These are phyloP conservation scores for Hirundichthys speculiger DNA, from an alignment of 2,113 vertebrate species.

Conservation along the genomic window DNA sequence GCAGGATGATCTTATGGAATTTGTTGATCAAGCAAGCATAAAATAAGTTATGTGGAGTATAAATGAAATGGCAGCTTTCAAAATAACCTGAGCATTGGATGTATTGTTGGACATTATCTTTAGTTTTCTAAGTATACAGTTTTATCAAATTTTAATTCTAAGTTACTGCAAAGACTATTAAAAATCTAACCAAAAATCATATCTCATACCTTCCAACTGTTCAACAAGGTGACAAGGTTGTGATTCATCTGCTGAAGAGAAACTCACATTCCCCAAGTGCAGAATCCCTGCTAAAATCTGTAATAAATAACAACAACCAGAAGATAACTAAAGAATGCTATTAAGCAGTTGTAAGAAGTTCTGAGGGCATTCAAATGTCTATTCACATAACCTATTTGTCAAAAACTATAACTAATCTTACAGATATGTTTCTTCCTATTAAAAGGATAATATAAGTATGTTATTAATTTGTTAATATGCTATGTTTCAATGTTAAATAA, in stretches of 20 bases:
- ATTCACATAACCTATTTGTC: not conserved
- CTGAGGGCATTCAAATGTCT: too few species aligned
- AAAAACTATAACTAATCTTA: not conserved
- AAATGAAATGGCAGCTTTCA: not conserved
- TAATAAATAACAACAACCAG: slow-evolving; percentile 15
- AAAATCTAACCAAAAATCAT: too few species aligned
- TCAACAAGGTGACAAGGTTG: slow-evolving; percentile 84
- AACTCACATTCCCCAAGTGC: slow-evolving; percentile 89
- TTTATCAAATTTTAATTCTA: too few species aligned
- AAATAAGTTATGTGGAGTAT: not conserved
- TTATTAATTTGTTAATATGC: too few species aligned
- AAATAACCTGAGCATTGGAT: too few species aligned
- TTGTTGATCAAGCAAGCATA: not conserved
- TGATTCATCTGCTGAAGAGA: slow-evolving; percentile 84
- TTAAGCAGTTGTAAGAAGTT: not conserved
- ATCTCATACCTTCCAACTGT: slow-evolving; percentile 80
- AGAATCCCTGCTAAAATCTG: slow-evolving; percentile 90
- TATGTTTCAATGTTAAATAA: not conserved
- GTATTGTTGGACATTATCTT: not conserved
- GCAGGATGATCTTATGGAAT: not conserved
- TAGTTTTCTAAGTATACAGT: not conserved
- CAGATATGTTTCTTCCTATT: not conserved
- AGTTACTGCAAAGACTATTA: too few species aligned
- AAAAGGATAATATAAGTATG: too few species aligned
- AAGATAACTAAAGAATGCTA: not conserved